Evolutionary conservation across 2,888 invertebrate species (phyloP).

Genomic region (Listrodromus nycthemerus): DNA sequence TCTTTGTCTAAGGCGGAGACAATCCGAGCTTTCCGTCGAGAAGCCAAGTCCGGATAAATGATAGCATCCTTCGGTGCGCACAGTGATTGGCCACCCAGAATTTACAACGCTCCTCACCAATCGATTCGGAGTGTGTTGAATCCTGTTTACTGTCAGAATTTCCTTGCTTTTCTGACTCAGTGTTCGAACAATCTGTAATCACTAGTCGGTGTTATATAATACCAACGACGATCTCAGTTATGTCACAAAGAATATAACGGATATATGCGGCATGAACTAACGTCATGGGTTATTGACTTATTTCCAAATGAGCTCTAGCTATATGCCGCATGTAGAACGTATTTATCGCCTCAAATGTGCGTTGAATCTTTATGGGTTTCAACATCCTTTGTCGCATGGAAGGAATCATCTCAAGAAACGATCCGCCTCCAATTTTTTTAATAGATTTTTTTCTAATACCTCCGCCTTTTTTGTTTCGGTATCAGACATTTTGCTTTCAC

Average conservation of each 20-base stretch:
- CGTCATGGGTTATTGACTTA: not conserved
- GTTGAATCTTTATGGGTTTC: not conserved
- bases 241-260: not conserved
- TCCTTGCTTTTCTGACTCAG: constrained; percentile 31
- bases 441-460: constrained; percentile 48
- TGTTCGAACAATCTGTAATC: constrained; percentile 40
- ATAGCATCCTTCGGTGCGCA: constrained; percentile 1
- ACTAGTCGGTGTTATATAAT: constrained; percentile 15
- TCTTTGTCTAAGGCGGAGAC: constrained; percentile 46
- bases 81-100: constrained; percentile 23
- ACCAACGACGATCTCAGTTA: not conserved
- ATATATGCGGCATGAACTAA: not conserved
- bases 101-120: constrained; percentile 10
- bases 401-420: not conserved
- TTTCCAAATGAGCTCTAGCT: constrained; percentile 5
- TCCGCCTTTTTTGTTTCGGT: constrained; percentile 37
- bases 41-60: constrained; percentile 44
- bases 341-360: constrained; percentile 43
- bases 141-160: constrained; percentile 13
- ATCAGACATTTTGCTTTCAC: constrained; percentile 16
- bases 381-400: no score
- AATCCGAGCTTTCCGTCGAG: constrained; percentile 53
- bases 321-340: constrained; percentile 5
- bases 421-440: constrained; percentile 27
- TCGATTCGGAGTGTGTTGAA: not conserved